Conservation (phyloP, 2,797 vertebrate species). For the Hirundo rustica region DNA sequence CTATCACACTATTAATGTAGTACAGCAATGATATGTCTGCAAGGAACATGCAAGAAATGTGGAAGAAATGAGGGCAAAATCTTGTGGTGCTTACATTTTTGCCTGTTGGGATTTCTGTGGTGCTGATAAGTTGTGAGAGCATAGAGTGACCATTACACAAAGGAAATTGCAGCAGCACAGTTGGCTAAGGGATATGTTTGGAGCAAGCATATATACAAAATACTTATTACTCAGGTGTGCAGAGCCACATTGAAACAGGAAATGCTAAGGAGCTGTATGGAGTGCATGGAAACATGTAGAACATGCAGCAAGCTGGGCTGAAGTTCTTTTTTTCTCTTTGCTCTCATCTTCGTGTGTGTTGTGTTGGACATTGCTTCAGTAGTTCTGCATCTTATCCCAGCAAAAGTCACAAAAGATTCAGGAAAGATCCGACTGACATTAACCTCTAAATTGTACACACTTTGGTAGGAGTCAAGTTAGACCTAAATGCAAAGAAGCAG, state of each 20-base stretch:
- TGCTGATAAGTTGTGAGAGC: background rate
- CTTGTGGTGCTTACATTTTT: background rate
- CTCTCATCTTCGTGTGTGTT: background rate
- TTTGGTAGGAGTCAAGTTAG: background rate
- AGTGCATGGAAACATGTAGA: background rate
- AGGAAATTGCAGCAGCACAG: background rate
- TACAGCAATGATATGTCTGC: background rate
- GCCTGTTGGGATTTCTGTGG: background rate
- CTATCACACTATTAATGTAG: background rate
- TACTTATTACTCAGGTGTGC: background rate
- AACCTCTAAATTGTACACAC: background rate
- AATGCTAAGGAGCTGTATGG: background rate
- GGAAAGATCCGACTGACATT: background rate
- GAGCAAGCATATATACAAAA: background rate
- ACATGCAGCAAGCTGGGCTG: background rate
- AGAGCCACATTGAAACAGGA: background rate
- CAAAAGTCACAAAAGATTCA: background rate
- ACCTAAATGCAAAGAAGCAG: background rate
- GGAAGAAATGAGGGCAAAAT: background rate
- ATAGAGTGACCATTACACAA: background rate
- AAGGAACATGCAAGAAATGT: background rate
- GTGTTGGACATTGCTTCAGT: background rate
- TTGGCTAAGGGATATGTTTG: background rate
- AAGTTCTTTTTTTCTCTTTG: background rate
- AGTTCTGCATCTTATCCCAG: background rate